A percentile compares a stretch with the other conserved stretches of the same genome.
These are phyloP conservation scores for Drosophila parvula DNA, from an alignment of 1,140 invertebrate species.

Conservation along the genomic window DNA sequence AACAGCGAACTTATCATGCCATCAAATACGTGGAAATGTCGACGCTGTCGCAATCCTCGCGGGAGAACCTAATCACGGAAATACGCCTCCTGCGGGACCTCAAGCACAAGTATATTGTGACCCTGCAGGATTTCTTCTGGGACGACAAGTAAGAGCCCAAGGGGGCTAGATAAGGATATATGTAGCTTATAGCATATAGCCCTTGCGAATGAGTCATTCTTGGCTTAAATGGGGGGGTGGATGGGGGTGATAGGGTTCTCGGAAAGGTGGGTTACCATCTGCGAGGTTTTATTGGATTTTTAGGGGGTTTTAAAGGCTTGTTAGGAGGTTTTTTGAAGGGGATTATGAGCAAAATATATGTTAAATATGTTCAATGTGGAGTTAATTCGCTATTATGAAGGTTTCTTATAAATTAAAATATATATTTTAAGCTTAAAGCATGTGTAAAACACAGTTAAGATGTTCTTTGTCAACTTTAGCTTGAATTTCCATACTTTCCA, in stretches of 20 bases:
- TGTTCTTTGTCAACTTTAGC: too few species aligned
- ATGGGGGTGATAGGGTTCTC: too few species aligned
- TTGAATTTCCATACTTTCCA: not conserved
- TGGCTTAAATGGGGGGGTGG: too few species aligned
- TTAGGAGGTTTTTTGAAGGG: not conserved
- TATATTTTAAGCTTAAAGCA: not conserved
- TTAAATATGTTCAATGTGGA: not conserved
- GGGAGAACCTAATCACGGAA: slow-evolving; percentile 93
- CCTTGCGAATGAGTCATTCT: slow-evolving; percentile 4
- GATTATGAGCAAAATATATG: too few species aligned
- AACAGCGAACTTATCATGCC: slow-evolving; percentile 72
- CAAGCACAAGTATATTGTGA: slow-evolving; percentile 93
- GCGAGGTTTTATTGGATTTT: not conserved
- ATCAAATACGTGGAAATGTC: slow-evolving; percentile 93
- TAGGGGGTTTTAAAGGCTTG: not conserved
- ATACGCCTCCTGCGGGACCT: slow-evolving; percentile 92
- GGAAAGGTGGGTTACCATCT: not conserved
- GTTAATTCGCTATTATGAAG: too few species aligned
- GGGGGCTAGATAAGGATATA: not conserved
- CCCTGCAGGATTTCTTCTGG: slow-evolving; percentile 93
- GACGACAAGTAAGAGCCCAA: slow-evolving; percentile 86
- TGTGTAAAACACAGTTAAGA: too few species aligned
- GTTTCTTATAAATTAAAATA: not conserved
- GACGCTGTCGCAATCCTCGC: slow-evolving; percentile 89
- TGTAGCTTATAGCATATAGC: not conserved